Base-by-base conservation (phyloP, 2,113 vertebrate species). In the Gnathonemus echidnorhynchus region DNA sequence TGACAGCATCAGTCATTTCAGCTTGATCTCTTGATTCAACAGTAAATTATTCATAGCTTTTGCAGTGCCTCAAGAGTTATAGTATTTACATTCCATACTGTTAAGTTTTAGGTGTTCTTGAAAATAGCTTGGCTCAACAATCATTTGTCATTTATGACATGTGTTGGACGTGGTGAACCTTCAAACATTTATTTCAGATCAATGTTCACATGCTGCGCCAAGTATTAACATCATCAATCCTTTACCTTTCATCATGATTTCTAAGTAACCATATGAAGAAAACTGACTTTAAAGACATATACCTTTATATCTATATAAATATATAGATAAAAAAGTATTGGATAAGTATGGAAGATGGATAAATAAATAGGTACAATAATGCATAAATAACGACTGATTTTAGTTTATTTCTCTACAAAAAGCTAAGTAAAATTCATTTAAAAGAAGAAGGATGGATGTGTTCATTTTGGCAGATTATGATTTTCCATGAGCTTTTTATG, bases 301-400 rank as follows among this genome's bases (percentile, higher is more conserved):
- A 27, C 62, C n/a, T 70, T 70, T 13, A 70, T 31, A 31, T 31
- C 11, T 42, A 19, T 31, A 39, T 19, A 42, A 31, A 42, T 17
- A 77, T 66, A 7, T 77, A 77, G 9, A 39, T 77, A 42, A 39
- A 42, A 17, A 42, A 3, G 15, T 77, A 77, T 39, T 39, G 74
- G 35, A 77, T 77, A 92, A 88, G 92, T 92, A 92, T 92, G 91
- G 91, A 88, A 88, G 39, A 45, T 88, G 91, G 92, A 89, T 46
- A 86, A 48, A 86, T 48, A 86, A 86, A 49, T 24, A 86, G n/a
- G 48, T 27, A 86, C 24, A 49, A 48, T 86, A 86, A 49, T 27
- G 39, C n/a, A 4, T 31, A 11, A 21, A 49, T 27, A 49, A 27
- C 27, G 46, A 9, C 24, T 86, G 21, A 46, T 85, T 46, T 24